Evolutionary conservation across 2,888 invertebrate genomes (phyloP), one percentile per base, ranked within the genome.

Genomic region (Drosophila kuntzei): DNA sequence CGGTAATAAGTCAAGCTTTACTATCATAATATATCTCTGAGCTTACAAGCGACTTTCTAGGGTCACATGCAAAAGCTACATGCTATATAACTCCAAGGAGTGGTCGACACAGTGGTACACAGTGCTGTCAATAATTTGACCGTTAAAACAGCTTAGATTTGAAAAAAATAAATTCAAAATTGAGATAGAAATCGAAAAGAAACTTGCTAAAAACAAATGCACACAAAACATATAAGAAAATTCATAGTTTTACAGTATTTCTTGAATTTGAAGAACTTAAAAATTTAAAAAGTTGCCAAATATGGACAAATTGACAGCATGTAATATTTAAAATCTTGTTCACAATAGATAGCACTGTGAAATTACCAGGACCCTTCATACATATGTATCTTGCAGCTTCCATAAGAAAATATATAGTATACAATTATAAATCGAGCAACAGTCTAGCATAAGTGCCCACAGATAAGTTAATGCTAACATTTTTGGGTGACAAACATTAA

Each of bases 311-410:
- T 27, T 8, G 2, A 7, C 34, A n/a, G n/a, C 34, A n/a, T n/a
- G n/a, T n/a, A n/a, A n/a, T n/a, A n/a, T n/a, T n/a, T n/a, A n/a
- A n/a, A 39, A 29, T 29, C n/a, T 25, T 18, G 39, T 32, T 55
- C 46, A 16, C 12, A n/a, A 29, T 39, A 34, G 34, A 51, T 8
- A 12, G 11, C 63, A 71, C 62, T 57, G 39, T 57, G 50, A 27
- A 36, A 14, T 32, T 32, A 44, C 7, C 27, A 41, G 18, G 36
- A 27, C 37, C 41, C 37, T 47, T 63, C 5, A 16, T n/a, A 37
- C 5, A 16, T n/a, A 37, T 71, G 53, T 76, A 79, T 76, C 74
- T 69, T 70, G 64, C 79, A 70, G 80, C 80, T 80, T 80, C 82
- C 82, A 74, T 71, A 11, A 54, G 34, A 39, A 34, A 34, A 51